phyloP scores from a whole-genome alignment of 2,888 invertebrate species.

The Euphydryas editha region DNA sequence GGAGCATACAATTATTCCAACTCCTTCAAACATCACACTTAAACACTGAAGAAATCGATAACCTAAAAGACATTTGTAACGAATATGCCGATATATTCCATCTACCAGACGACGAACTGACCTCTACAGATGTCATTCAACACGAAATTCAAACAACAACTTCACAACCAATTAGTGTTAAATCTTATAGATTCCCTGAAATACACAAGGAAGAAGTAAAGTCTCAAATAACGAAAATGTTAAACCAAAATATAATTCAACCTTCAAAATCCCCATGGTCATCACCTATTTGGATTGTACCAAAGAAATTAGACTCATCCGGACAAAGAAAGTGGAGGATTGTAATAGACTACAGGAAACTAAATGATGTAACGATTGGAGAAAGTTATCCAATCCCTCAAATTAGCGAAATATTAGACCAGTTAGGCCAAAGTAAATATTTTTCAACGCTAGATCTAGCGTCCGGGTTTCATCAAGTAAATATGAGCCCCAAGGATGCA shows the following conservation, averaged over 20 bases:
- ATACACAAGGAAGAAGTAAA: slow-evolving; percentile 13
- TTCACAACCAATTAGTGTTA: slow-evolving; percentile 32
- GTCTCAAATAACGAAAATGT: not conserved
- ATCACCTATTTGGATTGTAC: slow-evolving; percentile 29
- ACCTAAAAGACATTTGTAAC: slow-evolving; percentile 33
- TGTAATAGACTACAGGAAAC: slow-evolving; percentile 12
- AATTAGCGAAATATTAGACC: slow-evolving; percentile 45
- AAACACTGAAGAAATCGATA: slow-evolving; percentile 38
- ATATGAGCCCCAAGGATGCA: too few species aligned
- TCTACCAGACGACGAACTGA: slow-evolving; percentile 35
- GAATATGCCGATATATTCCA: slow-evolving; percentile 42
- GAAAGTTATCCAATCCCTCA: slow-evolving; percentile 45
- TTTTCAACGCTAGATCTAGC: slow-evolving; percentile 17
- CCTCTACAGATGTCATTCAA: slow-evolving; percentile 28
- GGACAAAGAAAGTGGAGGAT: slow-evolving; percentile 43
- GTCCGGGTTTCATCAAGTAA: slow-evolving; percentile 36
- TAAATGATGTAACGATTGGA: slow-evolving; percentile 44
- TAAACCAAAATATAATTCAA: too few species aligned
- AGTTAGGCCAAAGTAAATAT: slow-evolving; percentile 41
- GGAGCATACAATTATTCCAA: slow-evolving; percentile 27
- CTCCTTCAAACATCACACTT: slow-evolving; percentile 36
- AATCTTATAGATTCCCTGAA: slow-evolving; percentile 29
- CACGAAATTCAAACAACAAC: slow-evolving; percentile 38
- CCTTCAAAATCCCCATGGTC: slow-evolving; percentile 44
- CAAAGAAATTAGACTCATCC: slow-evolving; percentile 38